Evolutionary conservation across 2,888 invertebrate species (phyloP), one percentile per base, ranked within the genome.

Genomic region (Dolichomitus sp.): DNA sequence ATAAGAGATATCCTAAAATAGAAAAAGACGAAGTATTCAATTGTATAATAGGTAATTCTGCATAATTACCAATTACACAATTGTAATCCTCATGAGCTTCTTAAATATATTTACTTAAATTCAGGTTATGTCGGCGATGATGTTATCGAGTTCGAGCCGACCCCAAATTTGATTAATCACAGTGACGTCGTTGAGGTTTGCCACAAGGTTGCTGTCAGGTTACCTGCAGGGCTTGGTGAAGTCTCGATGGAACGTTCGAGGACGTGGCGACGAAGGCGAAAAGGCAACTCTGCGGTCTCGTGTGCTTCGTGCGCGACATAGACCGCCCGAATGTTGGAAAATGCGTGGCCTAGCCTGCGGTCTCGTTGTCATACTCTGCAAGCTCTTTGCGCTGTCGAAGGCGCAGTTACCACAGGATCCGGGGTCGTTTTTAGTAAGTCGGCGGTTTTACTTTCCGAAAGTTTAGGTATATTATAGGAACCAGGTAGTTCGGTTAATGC

Each of bases 241-340:
- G 63, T 61, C 54, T 14, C 23, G 54, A 37, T 19, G 19, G 19
- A 57, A 65, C 33, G 17, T 66, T 54, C 23, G 57, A 48, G 45
- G 72, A 78, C 76, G 17, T 50, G 66, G 66, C 19, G 61, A 63
- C 70, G 30, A 74, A 66, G 59, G 72, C 66, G 37, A 70, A 75
- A 75, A 69, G 61, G 54, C 27, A 42, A 66, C 23, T 65, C 66
- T 80, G 80, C 68, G 80, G 80, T 74, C 54, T 52, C 50, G 54
- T 30, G 70, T 17, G 42, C 30, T 30, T 66, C 72, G 65, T 54
- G 4, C 54, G 27, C 54, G 42, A 63, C 52, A 69, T 45, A 63
- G 33, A 33, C 33, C 61, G 23, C 37, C 9, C 45, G 63, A 37
- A 79, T 6, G 54, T 59, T 79, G 69, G 68, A 75, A 75, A 80